Percentiles rank a stretch among this genome's conserved stretches.
These are phyloP conservation scores for Lingula anatina DNA, from an alignment of 2,888 invertebrate genomes.

Conservation along the genomic window DNA sequence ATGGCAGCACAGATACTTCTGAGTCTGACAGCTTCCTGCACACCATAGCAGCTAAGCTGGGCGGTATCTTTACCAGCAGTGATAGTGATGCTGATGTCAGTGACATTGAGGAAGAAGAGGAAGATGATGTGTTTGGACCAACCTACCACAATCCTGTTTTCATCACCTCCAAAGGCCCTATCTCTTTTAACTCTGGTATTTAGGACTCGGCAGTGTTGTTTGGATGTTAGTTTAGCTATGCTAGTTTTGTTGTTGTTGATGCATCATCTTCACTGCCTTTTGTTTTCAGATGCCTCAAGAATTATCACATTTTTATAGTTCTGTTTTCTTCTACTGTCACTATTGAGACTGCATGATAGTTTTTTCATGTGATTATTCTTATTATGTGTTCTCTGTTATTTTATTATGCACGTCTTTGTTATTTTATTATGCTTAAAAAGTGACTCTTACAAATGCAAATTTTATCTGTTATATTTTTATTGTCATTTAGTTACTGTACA, in stretches of 20 bases:
- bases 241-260: background rate
- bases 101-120: constrained; percentile 29
- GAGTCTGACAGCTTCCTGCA: constrained; percentile 44
- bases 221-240: constrained; percentile 4
- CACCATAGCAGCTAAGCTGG: constrained; percentile 42
- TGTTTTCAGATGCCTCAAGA: too few species aligned
- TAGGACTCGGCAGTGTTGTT: background rate
- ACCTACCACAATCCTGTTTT: constrained; percentile 43
- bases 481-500: too few species aligned
- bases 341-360: too few species aligned
- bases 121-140: constrained; percentile 35
- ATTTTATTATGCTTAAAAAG: too few species aligned
- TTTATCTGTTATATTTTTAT: too few species aligned
- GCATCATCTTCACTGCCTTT: background rate
- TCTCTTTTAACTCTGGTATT: constrained; percentile 9
- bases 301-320: too few species aligned
- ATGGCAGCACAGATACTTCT: too few species aligned
- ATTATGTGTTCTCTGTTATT: too few species aligned
- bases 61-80: constrained; percentile 65
- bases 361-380: too few species aligned
- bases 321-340: too few species aligned
- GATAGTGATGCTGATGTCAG: constrained; percentile 34
- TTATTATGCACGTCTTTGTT: too few species aligned
- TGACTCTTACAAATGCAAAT: too few species aligned
- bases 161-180: constrained; percentile 44